Evolutionary conservation across 1,140 invertebrate species (phyloP).

Genomic region (Euschistus heros): DNA sequence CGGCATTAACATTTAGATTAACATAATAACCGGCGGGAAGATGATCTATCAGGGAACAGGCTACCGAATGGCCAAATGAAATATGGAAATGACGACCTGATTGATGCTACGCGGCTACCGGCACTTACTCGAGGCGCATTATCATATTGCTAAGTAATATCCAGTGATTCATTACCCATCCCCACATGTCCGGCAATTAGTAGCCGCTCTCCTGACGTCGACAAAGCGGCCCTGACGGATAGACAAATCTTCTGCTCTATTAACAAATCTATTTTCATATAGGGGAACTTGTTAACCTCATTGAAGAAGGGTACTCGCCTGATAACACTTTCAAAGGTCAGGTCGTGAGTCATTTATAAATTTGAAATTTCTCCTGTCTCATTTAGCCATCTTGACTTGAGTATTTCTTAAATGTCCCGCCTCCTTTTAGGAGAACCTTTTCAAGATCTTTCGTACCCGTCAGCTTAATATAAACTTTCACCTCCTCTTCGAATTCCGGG

Average conservation of each 20-base stretch:
- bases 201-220: too few relatives aligned
- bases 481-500: too few relatives aligned
- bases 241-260: constrained; percentile 4
- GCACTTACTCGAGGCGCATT: constrained; percentile 19
- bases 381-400: too few relatives aligned
- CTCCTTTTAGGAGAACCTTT: not conserved
- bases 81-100: constrained; percentile 23
- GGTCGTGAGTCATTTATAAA: too few relatives aligned
- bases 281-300: too few relatives aligned
- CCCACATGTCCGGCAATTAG: constrained; percentile 23
- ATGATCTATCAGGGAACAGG: constrained; percentile 15
- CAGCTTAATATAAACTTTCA: too few relatives aligned
- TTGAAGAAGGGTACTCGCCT: too few relatives aligned
- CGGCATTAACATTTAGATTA: constrained; percentile 26
- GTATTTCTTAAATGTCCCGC: too few relatives aligned
- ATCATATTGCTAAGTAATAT: constrained; percentile 26
- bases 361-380: too few relatives aligned
- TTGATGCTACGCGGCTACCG: constrained; percentile 23
- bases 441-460: too few relatives aligned
- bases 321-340: too few relatives aligned
- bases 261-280: constrained; percentile 13
- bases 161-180: constrained; percentile 24
- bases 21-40: constrained; percentile 22
- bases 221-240: not conserved
- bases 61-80: constrained; percentile 21